A percentile compares a stretch with the other conserved stretches of the same genome.
Evolutionary conservation across 1,140 invertebrate species (phyloP).

Genomic region (Bombyx mandarina): DNA sequence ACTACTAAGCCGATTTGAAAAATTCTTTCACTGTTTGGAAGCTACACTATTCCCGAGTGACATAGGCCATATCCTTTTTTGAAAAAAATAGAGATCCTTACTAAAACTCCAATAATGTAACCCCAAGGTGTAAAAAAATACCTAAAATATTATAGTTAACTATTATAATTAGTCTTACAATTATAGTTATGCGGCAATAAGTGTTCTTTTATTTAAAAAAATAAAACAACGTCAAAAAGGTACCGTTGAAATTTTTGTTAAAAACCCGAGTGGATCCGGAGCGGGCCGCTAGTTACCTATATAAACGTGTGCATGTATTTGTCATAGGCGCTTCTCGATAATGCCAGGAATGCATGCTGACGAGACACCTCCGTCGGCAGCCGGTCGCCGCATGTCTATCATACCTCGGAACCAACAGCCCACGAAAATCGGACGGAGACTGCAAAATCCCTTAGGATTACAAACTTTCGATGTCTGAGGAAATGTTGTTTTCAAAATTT

Average conservation of each 20-base stretch:
- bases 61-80: too few species aligned
- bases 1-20: too few species aligned
- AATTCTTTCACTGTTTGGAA: too few species aligned
- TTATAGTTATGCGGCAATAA: neutral
- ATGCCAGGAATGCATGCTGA: slow-evolving; percentile 40
- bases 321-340: slow-evolving; percentile 47
- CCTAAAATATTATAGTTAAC: neutral
- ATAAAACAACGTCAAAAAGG: too few species aligned
- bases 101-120: too few species aligned
- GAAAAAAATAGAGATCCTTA: too few species aligned
- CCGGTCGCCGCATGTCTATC: slow-evolving; percentile 36
- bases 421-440: slow-evolving; percentile 17
- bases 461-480: slow-evolving; percentile 40
- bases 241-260: too few species aligned
- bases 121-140: too few species aligned
- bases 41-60: too few species aligned
- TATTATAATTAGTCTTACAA: neutral
- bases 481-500: neutral
- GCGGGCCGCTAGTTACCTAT: neutral
- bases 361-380: slow-evolving; percentile 10
- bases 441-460: slow-evolving; percentile 34
- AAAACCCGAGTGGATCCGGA: too few species aligned
- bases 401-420: slow-evolving; percentile 30
- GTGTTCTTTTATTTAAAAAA: neutral
- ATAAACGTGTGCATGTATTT: neutral